A percentile compares a stretch with the other conserved stretches of the same genome.
Evolutionary conservation across 2,888 invertebrate genomes (phyloP).

Genomic region (Smittia sp.): DNA sequence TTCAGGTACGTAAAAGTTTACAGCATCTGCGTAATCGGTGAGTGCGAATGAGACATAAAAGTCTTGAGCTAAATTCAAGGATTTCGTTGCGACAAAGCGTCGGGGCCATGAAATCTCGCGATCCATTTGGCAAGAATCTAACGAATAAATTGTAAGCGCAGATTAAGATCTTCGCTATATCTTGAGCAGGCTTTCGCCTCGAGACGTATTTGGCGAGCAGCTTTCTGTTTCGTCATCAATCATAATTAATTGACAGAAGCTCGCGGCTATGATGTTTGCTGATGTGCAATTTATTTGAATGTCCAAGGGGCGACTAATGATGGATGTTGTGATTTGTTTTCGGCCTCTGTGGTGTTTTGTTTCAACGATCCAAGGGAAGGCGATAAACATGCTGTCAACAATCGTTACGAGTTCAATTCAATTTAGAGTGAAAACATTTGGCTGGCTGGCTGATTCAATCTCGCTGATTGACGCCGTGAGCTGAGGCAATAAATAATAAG

Average conservation of each 20-base stretch:
- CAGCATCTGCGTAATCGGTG: no score
- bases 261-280: not conserved
- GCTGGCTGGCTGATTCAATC: no score
- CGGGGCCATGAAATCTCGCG: no score
- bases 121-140: no score
- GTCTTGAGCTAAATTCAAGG: no score
- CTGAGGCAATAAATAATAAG: no score
- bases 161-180: not conserved
- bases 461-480: no score
- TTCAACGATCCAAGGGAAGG: not conserved
- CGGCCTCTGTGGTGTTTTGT: not conserved
- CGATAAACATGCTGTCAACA: not conserved
- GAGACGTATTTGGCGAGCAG: not conserved
- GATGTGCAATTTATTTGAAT: not conserved
- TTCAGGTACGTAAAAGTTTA: no score
- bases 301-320: not conserved
- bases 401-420: not conserved
- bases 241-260: conserved; percentile 10
- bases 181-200: not conserved
- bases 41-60: no score
- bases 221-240: not conserved
- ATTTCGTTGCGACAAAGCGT: no score
- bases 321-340: not conserved
- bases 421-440: no score
- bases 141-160: not conserved